Percentiles rank a stretch among this genome's conserved stretches.
Evolutionary conservation across 2,797 vertebrate species (phyloP).

Genomic region (Xenentodon cancila): DNA sequence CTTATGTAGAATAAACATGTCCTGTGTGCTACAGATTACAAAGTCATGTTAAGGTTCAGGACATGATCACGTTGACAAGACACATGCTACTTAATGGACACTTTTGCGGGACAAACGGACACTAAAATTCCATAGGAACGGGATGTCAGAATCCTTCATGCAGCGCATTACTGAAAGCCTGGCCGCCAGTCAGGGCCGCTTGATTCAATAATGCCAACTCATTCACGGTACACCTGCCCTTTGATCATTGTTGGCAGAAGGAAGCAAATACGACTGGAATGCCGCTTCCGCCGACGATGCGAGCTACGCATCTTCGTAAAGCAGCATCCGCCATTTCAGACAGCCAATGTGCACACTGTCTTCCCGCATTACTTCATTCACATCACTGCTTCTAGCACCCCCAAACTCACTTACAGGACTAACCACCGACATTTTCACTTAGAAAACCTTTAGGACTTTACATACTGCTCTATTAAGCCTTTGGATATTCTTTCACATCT

Average conservation of each 20-base stretch:
- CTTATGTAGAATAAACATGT: constrained; percentile 55
- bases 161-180: constrained; percentile 49
- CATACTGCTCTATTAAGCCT: constrained; percentile 44
- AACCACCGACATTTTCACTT: constrained; percentile 33
- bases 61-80: constrained; percentile 57
- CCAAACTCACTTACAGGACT: constrained; percentile 19
- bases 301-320: constrained; percentile 44
- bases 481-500: constrained; percentile 44
- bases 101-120: constrained; percentile 59
- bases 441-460: constrained; percentile 48
- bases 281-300: constrained; percentile 36
- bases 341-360: constrained; percentile 18
- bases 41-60: constrained; percentile 63
- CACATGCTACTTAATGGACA: constrained; percentile 70
- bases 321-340: constrained; percentile 36
- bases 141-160: constrained; percentile 54
- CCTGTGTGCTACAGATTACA: constrained; percentile 75
- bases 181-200: constrained; percentile 41
- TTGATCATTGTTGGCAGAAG: constrained; percentile 67
- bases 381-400: constrained; percentile 41
- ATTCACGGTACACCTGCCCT: constrained; percentile 53
- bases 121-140: constrained; percentile 59
- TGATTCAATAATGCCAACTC: constrained; percentile 61
- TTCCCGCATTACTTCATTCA: constrained; percentile 40
- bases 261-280: constrained; percentile 18